Base-by-base conservation (phyloP, 1,140 invertebrate genomes). In the Drepana arcuata region DNA sequence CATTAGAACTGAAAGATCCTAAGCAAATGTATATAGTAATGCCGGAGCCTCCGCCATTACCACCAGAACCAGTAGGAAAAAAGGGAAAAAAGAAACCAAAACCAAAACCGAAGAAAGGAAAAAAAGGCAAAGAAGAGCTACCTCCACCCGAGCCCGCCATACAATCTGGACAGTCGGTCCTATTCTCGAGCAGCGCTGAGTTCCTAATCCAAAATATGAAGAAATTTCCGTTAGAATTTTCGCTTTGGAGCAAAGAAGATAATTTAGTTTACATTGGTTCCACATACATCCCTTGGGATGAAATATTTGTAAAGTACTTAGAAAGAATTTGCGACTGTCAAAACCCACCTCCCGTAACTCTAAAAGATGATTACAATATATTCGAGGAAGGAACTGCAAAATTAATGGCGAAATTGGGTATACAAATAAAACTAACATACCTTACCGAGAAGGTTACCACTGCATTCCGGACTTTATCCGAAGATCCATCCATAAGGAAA, bases 21-120 rank as follows among this genome's bases (percentile, higher is more conserved):
- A 82, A 80, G 39, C 64, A 69, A 56, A 67, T 80, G 69, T 61
- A 80, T 25, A 77, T 82, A 34, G 61, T 70, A 0, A 78, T 82
- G 31, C 78, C 78, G n/a, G 73, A 79, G 25, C 78, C 74, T 7
- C 67, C 59, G 7, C 78, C 74, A 13, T 41, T 79, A 14, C 78
- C 78, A 11, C 73, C 73, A n/a, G 69, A 73, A 7, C 71, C 72
- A 41, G 42, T 58, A 6, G 71, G 77, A 12, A 80, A 80, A 36
- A 73, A 70, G 41, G 55, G 48, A 23, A 54, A 50, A 31, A 74
- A 74, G 32, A 71, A 68, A 36, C 52, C 59, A 11, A 61, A 61
- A 32, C 56, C 60, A 34, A 75, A 68, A 45, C 34, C 35, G 0
- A 71, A 74, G 46, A 79, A 75, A 37, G 68, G 68, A 5, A 74